A percentile compares a stretch with the other conserved stretches of the same genome.
Evolutionary conservation across 2,113 vertebrate genomes (phyloP).

Genomic region (Cinclus cinclus): DNA sequence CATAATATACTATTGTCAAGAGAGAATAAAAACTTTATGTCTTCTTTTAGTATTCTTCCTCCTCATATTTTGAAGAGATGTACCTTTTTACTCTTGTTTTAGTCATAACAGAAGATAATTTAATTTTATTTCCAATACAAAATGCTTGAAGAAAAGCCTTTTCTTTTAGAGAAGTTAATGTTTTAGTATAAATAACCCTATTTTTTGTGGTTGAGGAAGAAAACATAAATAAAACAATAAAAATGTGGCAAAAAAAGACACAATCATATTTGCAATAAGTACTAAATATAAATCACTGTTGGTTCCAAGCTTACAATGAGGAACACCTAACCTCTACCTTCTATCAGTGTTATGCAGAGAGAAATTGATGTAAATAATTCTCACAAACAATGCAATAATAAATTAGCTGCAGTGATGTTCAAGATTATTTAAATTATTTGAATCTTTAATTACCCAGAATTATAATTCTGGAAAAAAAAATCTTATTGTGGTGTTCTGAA

Average conservation of each 20-base stretch:
- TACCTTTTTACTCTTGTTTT: neutral
- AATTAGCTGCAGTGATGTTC: neutral
- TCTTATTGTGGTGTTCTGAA: neutral
- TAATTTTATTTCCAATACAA: slow-evolving; percentile 6
- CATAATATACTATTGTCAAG: neutral
- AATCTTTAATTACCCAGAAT: neutral
- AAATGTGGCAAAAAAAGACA: neutral
- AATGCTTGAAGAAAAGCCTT: neutral
- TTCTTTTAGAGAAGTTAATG: neutral
- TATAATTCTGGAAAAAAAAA: neutral
- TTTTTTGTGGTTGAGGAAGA: neutral
- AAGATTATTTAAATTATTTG: neutral
- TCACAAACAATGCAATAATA: neutral
- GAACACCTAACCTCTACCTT: neutral
- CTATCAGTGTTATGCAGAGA: neutral
- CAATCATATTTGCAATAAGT: neutral
- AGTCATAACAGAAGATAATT: neutral
- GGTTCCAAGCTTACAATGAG: neutral
- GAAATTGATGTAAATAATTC: neutral
- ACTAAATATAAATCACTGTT: neutral
- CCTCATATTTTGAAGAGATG: neutral
- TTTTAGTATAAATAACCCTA: neutral
- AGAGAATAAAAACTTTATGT: neutral
- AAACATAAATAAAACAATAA: neutral
- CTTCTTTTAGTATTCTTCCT: neutral